phyloP scores from a whole-genome alignment of 2,113 vertebrate genomes.

The Haplochromis vanheusdeni region DNA sequence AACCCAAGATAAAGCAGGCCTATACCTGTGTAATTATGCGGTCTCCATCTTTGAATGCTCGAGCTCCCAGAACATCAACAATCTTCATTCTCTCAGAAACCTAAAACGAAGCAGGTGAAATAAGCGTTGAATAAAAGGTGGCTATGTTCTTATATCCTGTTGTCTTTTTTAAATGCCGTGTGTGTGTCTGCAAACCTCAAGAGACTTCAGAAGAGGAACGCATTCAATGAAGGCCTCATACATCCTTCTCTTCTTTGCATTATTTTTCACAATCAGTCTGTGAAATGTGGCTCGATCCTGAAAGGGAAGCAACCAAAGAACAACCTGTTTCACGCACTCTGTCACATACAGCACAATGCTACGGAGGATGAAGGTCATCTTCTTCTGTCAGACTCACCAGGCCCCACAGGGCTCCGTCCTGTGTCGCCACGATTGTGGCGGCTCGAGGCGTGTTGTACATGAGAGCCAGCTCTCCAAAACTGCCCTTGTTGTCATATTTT shows the following conservation, averaged over 20 bases:
- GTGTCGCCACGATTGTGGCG: slow-evolving; percentile 86
- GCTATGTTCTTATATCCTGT: neutral
- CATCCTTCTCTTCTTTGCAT: slow-evolving; percentile 87
- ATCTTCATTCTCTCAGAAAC: slow-evolving; percentile 92
- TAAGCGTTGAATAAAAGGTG: neutral
- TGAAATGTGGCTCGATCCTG: slow-evolving; percentile 94
- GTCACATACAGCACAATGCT: neutral
- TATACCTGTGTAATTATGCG: slow-evolving; percentile 84
- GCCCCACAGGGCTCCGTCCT: slow-evolving; percentile 90
- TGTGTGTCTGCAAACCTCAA: slow-evolving; percentile 77
- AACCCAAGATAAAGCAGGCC: neutral
- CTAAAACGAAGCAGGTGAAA: slow-evolving; percentile 45
- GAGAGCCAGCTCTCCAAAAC: slow-evolving; percentile 92
- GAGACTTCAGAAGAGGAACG: slow-evolving; percentile 86
- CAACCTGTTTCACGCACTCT: neutral
- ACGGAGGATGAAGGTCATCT: neutral
- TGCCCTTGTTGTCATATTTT: slow-evolving; percentile 87
- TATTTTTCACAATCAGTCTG: slow-evolving; percentile 92
- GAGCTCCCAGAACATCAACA: slow-evolving; percentile 89
- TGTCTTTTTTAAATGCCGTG: neutral
- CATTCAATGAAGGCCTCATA: slow-evolving; percentile 92
- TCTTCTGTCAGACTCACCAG: slow-evolving; percentile 75
- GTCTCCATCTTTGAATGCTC: slow-evolving; percentile 82
- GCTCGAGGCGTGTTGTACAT: slow-evolving; percentile 98
- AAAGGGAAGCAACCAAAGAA: neutral